Evolutionary conservation across 2,888 invertebrate species (phyloP).

Genomic region (Platycheirus rosarum): DNA sequence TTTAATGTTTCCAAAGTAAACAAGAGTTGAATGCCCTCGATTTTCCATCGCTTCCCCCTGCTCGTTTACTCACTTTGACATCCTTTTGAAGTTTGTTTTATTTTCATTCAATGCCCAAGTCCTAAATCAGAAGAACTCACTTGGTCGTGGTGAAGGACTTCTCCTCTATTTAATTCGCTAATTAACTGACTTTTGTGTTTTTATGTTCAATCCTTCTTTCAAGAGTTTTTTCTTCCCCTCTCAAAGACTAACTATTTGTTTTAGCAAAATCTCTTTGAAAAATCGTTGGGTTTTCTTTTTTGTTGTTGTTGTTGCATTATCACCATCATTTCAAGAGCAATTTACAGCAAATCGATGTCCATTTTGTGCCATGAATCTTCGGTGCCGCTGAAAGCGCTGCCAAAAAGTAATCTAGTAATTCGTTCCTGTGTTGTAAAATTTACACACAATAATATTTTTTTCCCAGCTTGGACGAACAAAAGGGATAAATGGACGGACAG

Average conservation of each 20-base stretch:
- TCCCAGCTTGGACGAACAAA: slow-evolving; percentile 9
- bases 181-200: slow-evolving; percentile 33
- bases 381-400: slow-evolving; percentile 38
- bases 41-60: not conserved
- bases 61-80: too few species aligned
- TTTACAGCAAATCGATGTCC: slow-evolving; percentile 62
- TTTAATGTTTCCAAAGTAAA: not conserved
- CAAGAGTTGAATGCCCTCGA: not conserved
- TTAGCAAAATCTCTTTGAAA: too few species aligned
- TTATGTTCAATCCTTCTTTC: slow-evolving; percentile 5
- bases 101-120: not conserved
- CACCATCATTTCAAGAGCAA: slow-evolving; percentile 45
- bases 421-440: slow-evolving; percentile 32
- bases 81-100: not conserved
- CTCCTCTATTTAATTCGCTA: slow-evolving; percentile 34
- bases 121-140: not conserved
- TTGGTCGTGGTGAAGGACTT: not conserved
- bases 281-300: too few species aligned
- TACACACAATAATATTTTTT: slow-evolving; percentile 47
- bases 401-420: slow-evolving; percentile 32
- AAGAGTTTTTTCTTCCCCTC: not conserved
- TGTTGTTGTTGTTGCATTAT: slow-evolving; percentile 25
- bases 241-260: slow-evolving; percentile 16
- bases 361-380: slow-evolving; percentile 41
- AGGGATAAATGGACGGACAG: not conserved